Conservation (phyloP, 2,797 vertebrate genomes). For the Neosilurus mollespiculum region DNA sequence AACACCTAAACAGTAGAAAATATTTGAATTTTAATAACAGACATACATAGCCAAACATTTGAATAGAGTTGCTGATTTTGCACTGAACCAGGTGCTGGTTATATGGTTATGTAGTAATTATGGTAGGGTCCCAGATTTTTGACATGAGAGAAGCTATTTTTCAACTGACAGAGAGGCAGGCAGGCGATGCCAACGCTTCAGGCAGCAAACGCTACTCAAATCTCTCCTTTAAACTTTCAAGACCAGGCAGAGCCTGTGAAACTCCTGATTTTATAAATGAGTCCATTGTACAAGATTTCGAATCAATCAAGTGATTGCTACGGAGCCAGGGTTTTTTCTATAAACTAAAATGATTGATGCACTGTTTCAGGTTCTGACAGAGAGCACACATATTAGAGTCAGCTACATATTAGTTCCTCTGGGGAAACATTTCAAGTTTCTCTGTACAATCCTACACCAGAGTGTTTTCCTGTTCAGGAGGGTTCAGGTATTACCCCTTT, state of each 20-base stretch:
- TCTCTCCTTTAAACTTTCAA: constrained; percentile 48
- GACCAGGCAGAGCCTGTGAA: constrained; percentile 43
- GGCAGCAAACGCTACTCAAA: constrained; percentile 13
- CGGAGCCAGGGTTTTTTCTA: neutral
- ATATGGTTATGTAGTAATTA: neutral
- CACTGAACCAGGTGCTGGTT: neutral
- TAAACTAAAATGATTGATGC: too few species aligned
- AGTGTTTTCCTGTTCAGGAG: neutral
- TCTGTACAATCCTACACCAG: neutral
- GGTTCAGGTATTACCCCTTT: neutral
- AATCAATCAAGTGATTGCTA: neutral
- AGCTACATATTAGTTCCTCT: neutral
- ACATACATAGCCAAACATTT: too few species aligned
- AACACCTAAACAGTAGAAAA: too few species aligned
- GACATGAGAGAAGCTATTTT: constrained; percentile 28
- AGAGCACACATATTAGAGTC: neutral
- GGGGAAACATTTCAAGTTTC: neutral
- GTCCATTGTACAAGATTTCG: constrained; percentile 1
- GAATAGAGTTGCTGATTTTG: neutral
- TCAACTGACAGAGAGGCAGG: constrained; percentile 38
- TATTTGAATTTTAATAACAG: too few species aligned
- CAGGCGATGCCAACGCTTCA: constrained; percentile 18
- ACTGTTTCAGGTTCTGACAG: neutral
- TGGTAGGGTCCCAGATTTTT: neutral
- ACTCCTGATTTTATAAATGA: constrained; percentile 50